Base-by-base conservation (phyloP, 2,888 invertebrate species). In the Oasisia sp. region DNA sequence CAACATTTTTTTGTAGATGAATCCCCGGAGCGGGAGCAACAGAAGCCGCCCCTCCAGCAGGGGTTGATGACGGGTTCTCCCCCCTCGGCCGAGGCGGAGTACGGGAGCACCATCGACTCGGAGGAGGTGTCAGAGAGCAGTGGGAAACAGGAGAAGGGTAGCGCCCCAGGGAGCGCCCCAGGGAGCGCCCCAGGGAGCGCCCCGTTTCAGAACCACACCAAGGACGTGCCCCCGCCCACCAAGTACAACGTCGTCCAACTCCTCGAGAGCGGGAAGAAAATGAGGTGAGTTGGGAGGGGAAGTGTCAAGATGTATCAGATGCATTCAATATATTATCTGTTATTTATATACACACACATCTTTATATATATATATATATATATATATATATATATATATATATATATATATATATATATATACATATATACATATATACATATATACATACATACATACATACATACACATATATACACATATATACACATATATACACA, bases 191-290 rank as follows among this genome's bases (percentile, higher is more conserved):
- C 74, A 27, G 74, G n/a, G 1, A 74, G 74, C 74, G 74, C 74
- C 74, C 74, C 74, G 0, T n/a, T 74, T 74, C 74, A 74, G 7
- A 7, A n/a, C 74, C 7, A 74, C n/a, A 7, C 74, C 19, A 74
- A n/a, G 74, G 74, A 74, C 4, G 44, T 32, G 7, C 14, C n/a
- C n/a, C 74, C 27, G 27, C 5, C 1, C 2, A 19, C 74, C 74
- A 74, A 74, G 50, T 95, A 95, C 93, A 95, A 96, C 93, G 95
- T 96, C 14, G 95, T 96, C 56, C 95, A 94, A 89, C 93, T 95
- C 44, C 93, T 96, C 89, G 94, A 95, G 89, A 95, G 95, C 92
- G 96, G 96, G 32, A 94, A 94, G 38, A 94, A 94, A 8, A 94
- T 96, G n/a, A 95, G 95, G 96, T 96, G 92, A 38, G 92, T 91